Conservation (phyloP, 2,113 vertebrate species). For the Neomonachus schauinslandi region DNA sequence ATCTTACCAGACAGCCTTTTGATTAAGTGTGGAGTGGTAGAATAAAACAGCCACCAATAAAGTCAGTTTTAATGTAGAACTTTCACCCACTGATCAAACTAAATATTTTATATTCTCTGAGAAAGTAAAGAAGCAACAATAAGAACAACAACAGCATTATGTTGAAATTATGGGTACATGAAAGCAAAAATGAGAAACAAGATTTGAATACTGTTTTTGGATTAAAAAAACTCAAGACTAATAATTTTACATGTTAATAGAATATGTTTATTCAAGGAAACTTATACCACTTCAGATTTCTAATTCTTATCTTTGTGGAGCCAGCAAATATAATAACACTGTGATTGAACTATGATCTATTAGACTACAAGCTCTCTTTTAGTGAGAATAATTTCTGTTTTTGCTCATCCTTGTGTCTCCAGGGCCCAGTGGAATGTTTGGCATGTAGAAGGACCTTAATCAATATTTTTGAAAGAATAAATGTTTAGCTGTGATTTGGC, state of each 20-base stretch:
- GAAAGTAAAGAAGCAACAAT: background rate
- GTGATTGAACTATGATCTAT: background rate
- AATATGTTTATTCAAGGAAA: constrained; percentile 5
- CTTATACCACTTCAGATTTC: background rate
- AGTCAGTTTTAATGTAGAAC: background rate
- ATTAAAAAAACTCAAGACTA: background rate
- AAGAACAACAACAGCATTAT: background rate
- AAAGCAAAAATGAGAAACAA: background rate
- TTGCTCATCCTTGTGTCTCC: background rate
- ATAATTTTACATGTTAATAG: background rate
- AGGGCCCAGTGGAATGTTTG: background rate
- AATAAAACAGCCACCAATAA: background rate
- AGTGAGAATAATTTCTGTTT: background rate
- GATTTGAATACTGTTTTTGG: background rate
- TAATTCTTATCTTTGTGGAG: background rate
- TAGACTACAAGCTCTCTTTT: background rate
- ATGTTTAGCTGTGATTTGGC: constrained; percentile 18
- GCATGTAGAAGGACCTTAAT: background rate
- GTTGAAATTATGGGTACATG: background rate
- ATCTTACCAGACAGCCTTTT: background rate
- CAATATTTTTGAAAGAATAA: constrained; percentile 35
- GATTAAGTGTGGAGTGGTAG: background rate
- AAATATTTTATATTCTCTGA: background rate
- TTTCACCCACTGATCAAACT: background rate
- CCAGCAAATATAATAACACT: background rate